These are phyloP conservation scores for Rhincodon typus DNA, from an alignment of 2,797 vertebrate genomes.

Conservation along the genomic window DNA sequence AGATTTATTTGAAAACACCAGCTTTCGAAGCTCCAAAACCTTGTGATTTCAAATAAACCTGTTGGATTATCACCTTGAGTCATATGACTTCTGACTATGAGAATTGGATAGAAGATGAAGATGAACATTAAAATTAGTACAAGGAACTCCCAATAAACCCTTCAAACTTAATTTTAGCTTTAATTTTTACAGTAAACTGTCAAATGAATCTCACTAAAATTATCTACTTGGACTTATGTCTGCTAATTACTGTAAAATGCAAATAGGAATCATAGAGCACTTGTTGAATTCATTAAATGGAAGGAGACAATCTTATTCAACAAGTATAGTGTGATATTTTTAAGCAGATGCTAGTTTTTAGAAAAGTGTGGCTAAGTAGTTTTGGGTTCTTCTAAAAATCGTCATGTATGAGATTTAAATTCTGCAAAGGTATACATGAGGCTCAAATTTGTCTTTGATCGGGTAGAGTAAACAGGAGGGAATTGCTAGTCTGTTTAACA, in stretches of 20 bases:
- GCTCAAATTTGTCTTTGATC: neutral
- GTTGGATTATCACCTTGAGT: no score
- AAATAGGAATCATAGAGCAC: neutral
- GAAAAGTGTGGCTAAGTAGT: neutral
- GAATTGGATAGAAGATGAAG: neutral
- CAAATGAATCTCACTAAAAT: neutral
- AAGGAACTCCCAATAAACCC: neutral
- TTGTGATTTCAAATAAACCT: no score
- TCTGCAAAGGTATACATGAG: neutral
- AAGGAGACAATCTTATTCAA: neutral
- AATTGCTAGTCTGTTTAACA: neutral
- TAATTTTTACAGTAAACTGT: neutral
- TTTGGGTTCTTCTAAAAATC: neutral
- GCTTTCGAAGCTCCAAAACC: no score
- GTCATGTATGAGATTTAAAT: constrained; percentile 2
- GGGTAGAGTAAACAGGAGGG: neutral
- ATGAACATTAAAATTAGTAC: neutral
- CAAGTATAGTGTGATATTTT: neutral
- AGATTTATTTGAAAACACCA: no score
- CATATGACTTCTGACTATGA: neutral
- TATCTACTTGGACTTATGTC: neutral
- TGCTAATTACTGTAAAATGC: neutral
- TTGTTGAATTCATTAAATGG: constrained; percentile 23
- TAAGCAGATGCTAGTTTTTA: neutral
- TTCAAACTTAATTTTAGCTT: neutral